These are phyloP conservation scores for Tetragonula clypearis DNA, from an alignment of 1,140 invertebrate species.

Conservation along the genomic window DNA sequence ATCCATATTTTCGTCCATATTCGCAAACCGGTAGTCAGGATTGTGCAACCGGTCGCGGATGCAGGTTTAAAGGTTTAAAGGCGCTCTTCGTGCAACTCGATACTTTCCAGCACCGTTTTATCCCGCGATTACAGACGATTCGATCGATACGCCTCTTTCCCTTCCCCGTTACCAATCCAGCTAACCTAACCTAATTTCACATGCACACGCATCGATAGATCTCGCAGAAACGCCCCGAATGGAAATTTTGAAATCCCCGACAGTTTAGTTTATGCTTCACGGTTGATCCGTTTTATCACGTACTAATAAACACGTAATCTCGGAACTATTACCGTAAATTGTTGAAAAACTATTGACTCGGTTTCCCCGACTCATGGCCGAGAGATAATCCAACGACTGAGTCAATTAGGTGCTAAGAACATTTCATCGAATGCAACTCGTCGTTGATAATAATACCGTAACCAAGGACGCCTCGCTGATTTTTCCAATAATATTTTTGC, in stretches of 20 bases:
- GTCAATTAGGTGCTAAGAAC: constrained; percentile 40
- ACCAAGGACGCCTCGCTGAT: background rate
- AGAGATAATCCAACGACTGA: background rate
- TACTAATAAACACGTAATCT: constrained; percentile 26
- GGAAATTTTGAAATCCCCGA: background rate
- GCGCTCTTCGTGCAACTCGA: constrained; percentile 47
- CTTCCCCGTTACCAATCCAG: background rate
- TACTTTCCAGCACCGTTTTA: constrained; percentile 55
- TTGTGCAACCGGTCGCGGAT: constrained; percentile 26
- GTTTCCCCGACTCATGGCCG: background rate
- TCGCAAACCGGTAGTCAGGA: constrained; percentile 50
- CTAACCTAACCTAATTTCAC: constrained; percentile 41
- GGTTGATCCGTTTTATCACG: constrained; percentile 1
- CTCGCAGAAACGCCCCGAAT: too few species aligned
- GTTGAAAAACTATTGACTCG: background rate
- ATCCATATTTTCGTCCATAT: constrained; percentile 30
- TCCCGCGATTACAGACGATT: constrained; percentile 51
- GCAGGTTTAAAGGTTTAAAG: constrained; percentile 36
- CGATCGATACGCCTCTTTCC: background rate
- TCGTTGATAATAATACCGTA: background rate
- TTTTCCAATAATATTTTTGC: background rate
- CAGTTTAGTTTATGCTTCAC: background rate
- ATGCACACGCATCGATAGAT: background rate
- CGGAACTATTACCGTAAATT: background rate
- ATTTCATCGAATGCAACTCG: constrained; percentile 20